phyloP scores from a whole-genome alignment of 2,888 invertebrate genomes.

The Synanthedon formicaeformis region DNA sequence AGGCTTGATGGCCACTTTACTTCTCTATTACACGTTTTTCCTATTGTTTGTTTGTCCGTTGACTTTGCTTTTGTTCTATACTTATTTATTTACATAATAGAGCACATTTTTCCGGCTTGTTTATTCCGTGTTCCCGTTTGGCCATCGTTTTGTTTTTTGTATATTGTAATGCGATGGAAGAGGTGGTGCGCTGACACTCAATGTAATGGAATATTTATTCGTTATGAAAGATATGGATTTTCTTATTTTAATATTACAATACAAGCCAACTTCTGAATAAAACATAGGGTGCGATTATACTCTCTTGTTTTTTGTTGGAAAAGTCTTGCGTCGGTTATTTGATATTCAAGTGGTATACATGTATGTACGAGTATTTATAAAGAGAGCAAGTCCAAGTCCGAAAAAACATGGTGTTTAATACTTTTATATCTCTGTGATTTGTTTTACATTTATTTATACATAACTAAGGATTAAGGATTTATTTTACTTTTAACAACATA shows the following conservation, averaged over 20 bases:
- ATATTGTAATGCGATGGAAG: not conserved
- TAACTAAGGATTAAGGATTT: too few relatives aligned
- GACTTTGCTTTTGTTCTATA: conserved; percentile 22
- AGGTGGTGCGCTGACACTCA: not conserved
- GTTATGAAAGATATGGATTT: not conserved
- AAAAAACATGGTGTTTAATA: too few relatives aligned
- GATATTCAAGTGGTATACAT: not conserved
- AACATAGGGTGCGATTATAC: not conserved
- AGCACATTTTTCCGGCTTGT: conserved; percentile 10
- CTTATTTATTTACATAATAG: conserved; percentile 9
- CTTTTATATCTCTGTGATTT: too few relatives aligned
- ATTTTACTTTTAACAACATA: too few relatives aligned
- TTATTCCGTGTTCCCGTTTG: conserved; percentile 1
- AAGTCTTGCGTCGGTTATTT: not conserved
- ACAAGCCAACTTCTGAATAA: not conserved
- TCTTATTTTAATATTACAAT: not conserved
- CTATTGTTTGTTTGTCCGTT: conserved; percentile 35
- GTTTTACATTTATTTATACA: too few relatives aligned
- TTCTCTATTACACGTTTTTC: conserved; percentile 43
- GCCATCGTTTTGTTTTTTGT: not conserved
- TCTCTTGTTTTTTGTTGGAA: not conserved
- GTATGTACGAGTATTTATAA: too few relatives aligned
- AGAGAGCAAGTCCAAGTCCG: too few relatives aligned
- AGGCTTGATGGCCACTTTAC: conserved; percentile 58
- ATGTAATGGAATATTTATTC: not conserved